These are phyloP conservation scores for Halictus quadricinctus DNA, from an alignment of 2,888 invertebrate genomes.

Conservation along the genomic window DNA sequence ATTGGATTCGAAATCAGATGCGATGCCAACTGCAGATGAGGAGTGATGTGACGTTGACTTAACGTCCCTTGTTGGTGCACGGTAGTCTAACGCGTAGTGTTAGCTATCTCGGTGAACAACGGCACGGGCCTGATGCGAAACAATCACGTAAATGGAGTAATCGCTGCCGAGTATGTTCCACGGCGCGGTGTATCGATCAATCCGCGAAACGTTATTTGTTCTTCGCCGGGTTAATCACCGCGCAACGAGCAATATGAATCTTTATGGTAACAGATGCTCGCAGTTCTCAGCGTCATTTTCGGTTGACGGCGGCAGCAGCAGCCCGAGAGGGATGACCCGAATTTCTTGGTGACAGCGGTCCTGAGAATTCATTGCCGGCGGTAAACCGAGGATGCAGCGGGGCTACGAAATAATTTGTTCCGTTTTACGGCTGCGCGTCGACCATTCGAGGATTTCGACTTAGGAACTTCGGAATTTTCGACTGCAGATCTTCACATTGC, in stretches of 20 bases:
- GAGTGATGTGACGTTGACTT: constrained; percentile 64
- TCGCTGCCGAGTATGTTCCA: constrained; percentile 7
- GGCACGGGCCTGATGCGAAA: constrained; percentile 2
- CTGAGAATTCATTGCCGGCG: constrained; percentile 7
- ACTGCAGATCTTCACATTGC: not conserved
- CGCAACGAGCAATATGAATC: constrained; percentile 1
- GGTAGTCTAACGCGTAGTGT: not conserved
- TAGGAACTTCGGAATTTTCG: not conserved
- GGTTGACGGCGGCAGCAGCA: not conserved
- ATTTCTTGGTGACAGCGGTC: constrained; percentile 11
- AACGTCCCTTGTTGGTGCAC: constrained; percentile 56
- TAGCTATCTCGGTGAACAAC: constrained; percentile 4
- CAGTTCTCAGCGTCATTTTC: not conserved
- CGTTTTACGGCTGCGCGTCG: constrained; percentile 5
- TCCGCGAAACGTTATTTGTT: not conserved
- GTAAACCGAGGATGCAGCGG: constrained; percentile 9
- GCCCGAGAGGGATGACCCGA: constrained; percentile 5
- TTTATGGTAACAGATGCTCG: constrained; percentile 17
- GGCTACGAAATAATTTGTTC: constrained; percentile 15
- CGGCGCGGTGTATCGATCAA: not conserved
- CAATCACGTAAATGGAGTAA: constrained; percentile 46
- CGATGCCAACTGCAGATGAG: constrained; percentile 63
- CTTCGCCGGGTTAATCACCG: constrained; percentile 5
- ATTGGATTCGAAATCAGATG: constrained; percentile 69
- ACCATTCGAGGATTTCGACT: not conserved